phyloP scores from a whole-genome alignment of 1,140 invertebrate genomes.

The Pseudomyrmex sp. region DNA sequence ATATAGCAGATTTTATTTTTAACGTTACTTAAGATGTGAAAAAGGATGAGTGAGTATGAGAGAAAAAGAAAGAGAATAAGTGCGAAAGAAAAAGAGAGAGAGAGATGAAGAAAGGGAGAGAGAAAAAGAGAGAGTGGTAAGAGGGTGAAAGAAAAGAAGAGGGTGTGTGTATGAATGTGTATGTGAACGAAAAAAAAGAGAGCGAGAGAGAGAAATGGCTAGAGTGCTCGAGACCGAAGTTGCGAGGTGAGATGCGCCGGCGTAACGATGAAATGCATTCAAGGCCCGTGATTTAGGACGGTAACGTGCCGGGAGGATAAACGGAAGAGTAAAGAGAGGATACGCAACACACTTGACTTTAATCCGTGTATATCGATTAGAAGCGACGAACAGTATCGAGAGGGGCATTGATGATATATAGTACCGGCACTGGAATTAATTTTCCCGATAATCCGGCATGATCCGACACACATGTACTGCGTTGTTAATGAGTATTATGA shows the following conservation, averaged over 20 bases:
- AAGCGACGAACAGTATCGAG: conserved; percentile 26
- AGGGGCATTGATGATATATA: conserved; percentile 30
- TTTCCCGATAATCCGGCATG: conserved; percentile 63
- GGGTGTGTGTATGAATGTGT: not conserved
- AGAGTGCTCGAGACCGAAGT: conserved; percentile 46
- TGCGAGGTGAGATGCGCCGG: conserved; percentile 5
- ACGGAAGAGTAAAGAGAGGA: not conserved
- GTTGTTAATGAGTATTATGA: conserved; percentile 74
- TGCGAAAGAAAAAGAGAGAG: not conserved
- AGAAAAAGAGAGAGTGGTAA: conserved; percentile 22
- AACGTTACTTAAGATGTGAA: conserved; percentile 77
- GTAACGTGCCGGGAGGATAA: not conserved
- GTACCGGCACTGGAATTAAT: conserved; percentile 30
- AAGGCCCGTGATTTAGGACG: not conserved
- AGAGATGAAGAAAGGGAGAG: conserved; percentile 33
- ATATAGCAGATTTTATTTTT: conserved; percentile 81
- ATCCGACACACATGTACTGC: conserved; percentile 56
- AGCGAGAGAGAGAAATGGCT: conserved; percentile 7
- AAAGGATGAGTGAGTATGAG: conserved; percentile 27
- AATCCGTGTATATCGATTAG: conserved; percentile 33
- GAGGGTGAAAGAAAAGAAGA: not conserved
- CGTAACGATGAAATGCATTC: conserved; percentile 4
- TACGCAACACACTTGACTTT: conserved; percentile 7
- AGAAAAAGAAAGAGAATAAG: not conserved
- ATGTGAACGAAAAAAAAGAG: conserved; percentile 22